Evolutionary conservation across 2,113 vertebrate species (phyloP).

Genomic region (Genyomyrus donnyi): DNA sequence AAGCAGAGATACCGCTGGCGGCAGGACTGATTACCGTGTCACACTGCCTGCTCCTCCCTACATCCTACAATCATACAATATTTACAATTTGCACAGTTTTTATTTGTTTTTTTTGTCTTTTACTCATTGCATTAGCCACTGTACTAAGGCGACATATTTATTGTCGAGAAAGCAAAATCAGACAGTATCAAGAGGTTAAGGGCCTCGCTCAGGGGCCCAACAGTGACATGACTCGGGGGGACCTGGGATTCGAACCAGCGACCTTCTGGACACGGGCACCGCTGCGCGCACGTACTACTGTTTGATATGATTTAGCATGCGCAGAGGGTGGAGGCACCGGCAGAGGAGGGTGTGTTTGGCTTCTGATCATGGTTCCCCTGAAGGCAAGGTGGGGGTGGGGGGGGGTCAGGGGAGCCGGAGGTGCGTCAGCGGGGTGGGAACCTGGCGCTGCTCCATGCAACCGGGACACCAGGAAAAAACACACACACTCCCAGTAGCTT

Average conservation of each 20-base stretch:
- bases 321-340: background rate
- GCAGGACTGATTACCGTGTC: background rate
- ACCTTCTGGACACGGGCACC: background rate
- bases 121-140: background rate
- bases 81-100: background rate
- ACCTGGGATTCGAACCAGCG: background rate
- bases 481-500: background rate
- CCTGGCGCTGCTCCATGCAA: background rate
- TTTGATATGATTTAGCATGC: background rate
- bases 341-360: background rate
- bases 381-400: background rate
- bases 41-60: background rate
- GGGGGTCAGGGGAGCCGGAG: background rate
- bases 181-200: background rate
- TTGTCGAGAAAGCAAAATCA: background rate
- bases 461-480: background rate
- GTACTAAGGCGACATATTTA: background rate
- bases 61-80: background rate
- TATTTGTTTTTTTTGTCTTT: background rate
- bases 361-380: background rate
- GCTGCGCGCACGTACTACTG: background rate
- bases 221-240: background rate
- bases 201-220: background rate
- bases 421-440: background rate
- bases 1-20: background rate